These are phyloP conservation scores for Carettochelys insculpta DNA, from an alignment of 2,113 vertebrate genomes.

Conservation along the genomic window DNA sequence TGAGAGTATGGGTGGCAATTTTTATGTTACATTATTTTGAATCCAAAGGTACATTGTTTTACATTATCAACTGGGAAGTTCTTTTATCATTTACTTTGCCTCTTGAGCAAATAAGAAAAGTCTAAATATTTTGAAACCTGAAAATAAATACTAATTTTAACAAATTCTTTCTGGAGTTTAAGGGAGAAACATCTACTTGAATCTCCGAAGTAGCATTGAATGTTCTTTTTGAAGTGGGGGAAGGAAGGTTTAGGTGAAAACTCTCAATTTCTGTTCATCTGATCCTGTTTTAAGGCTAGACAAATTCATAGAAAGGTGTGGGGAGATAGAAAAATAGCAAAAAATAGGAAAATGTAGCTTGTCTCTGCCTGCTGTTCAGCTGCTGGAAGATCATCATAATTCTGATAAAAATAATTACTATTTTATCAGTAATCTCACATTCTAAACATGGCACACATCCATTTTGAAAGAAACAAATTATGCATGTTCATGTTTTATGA, in stretches of 20 bases:
- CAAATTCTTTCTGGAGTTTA: background rate
- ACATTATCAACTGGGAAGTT: background rate
- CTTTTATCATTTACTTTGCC: background rate
- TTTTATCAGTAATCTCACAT: background rate
- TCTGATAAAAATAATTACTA: background rate
- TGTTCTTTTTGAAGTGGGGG: background rate
- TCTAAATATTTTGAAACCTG: background rate
- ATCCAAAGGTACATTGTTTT: background rate
- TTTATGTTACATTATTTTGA: background rate
- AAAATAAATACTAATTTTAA: background rate
- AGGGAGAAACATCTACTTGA: background rate
- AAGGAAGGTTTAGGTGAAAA: background rate
- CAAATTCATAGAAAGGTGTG: background rate
- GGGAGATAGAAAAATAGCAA: background rate
- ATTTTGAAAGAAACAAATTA: background rate
- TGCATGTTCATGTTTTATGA: background rate
- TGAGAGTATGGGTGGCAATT: background rate
- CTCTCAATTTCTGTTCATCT: no score
- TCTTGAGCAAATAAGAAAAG: background rate
- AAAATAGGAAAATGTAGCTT: background rate
- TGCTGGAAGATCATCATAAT: background rate
- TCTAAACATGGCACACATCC: background rate
- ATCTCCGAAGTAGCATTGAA: background rate
- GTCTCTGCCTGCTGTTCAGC: background rate
- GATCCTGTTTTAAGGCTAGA: background rate